Percentiles rank a stretch among this genome's conserved stretches.
Evolutionary conservation across 2,797 vertebrate species (phyloP).

Genomic region (Rhinatrema bivittatum): DNA sequence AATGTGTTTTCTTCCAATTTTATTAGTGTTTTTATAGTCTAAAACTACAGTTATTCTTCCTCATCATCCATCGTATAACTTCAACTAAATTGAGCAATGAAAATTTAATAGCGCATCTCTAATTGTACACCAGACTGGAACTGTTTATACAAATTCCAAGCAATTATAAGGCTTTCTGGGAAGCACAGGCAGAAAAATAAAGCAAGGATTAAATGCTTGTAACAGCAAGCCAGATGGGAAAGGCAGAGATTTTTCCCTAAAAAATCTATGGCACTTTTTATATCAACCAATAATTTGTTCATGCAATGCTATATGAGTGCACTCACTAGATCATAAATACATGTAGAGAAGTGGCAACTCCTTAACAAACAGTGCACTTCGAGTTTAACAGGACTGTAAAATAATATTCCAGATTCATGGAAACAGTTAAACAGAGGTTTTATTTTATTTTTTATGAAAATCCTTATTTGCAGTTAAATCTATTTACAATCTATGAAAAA

Average conservation of each 20-base stretch:
- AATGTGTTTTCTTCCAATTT: constrained; percentile 40
- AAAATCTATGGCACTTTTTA: constrained; percentile 33
- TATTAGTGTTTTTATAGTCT: constrained; percentile 39
- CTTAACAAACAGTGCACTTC: no score
- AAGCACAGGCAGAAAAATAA: constrained; percentile 52
- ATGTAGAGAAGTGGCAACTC: no score
- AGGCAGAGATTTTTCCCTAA: constrained; percentile 35
- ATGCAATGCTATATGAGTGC: constrained; percentile 12
- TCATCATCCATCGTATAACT: constrained; percentile 53
- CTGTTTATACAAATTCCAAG: constrained; percentile 64
- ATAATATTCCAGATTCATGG: background rate
- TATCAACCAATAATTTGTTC: constrained; percentile 20
- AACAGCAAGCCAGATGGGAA: constrained; percentile 57
- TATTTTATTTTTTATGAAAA: no score
- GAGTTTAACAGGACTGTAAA: no score
- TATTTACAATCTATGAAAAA: no score
- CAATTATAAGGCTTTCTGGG: constrained; percentile 64
- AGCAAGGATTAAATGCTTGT: constrained; percentile 54
- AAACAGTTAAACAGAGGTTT: background rate
- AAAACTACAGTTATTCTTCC: constrained; percentile 36
- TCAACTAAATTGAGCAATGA: constrained; percentile 59
- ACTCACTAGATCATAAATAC: constrained; percentile 12
- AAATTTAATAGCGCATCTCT: constrained; percentile 63
- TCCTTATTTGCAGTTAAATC: no score
- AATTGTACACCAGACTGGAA: constrained; percentile 63